These are phyloP conservation scores for Drosophila subpulchrella DNA, from an alignment of 1,140 invertebrate genomes.

Conservation along the genomic window DNA sequence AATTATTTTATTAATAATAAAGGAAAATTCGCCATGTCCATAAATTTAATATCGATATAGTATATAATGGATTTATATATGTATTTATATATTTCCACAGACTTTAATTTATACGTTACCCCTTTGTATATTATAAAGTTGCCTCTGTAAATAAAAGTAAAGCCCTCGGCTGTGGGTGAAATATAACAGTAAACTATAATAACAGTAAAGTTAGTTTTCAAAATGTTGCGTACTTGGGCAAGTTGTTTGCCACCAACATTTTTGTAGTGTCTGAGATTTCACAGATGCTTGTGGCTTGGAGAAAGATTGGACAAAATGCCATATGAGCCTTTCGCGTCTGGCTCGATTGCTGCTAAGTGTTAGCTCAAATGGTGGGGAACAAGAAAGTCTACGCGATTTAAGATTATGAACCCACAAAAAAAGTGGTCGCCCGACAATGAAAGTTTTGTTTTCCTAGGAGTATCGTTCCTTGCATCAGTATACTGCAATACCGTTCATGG, in stretches of 20 bases:
- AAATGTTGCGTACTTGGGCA: too few species aligned
- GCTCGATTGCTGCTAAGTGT: background rate
- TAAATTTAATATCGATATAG: constrained; percentile 31
- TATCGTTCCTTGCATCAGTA: too few species aligned
- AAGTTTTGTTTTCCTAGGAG: too few species aligned
- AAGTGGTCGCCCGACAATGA: too few species aligned
- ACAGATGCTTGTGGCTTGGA: background rate
- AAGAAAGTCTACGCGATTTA: constrained; percentile 47
- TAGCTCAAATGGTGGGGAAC: background rate
- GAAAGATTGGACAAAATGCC: constrained; percentile 15
- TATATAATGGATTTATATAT: constrained; percentile 45
- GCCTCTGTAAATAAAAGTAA: constrained; percentile 73
- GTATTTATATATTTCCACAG: constrained; percentile 56
- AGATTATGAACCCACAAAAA: too few species aligned
- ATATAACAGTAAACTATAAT: constrained; percentile 12
- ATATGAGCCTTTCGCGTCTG: background rate
- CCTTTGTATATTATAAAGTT: constrained; percentile 68
- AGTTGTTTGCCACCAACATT: background rate
- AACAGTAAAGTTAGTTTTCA: background rate
- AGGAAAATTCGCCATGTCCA: constrained; percentile 20
- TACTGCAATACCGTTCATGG: too few species aligned
- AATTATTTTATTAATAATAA: constrained; percentile 10
- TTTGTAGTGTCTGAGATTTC: constrained; percentile 10
- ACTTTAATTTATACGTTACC: constrained; percentile 66
- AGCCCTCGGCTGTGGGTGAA: constrained; percentile 61